phyloP scores from a whole-genome alignment of 2,888 invertebrate genomes.

The Aphidoletes aphidimyza region DNA sequence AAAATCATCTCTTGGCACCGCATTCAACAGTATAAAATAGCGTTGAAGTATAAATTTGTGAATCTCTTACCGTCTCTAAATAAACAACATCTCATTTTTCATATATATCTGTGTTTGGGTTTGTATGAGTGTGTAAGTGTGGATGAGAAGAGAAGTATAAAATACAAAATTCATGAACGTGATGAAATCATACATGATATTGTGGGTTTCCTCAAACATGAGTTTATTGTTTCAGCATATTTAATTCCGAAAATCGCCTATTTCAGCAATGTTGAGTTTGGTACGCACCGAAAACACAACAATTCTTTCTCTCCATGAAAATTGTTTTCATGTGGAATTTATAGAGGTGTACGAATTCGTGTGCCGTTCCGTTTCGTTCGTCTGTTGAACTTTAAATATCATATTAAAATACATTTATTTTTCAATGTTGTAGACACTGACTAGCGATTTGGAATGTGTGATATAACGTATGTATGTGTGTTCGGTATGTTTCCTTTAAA shows the following conservation, averaged over 20 bases:
- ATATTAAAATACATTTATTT: slow-evolving; percentile 40
- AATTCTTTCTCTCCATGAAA: not conserved
- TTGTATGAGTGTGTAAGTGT: too few relatives aligned
- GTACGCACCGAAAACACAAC: not conserved
- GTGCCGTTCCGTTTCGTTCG: not conserved
- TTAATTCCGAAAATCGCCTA: slow-evolving; percentile 29
- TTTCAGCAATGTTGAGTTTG: not conserved
- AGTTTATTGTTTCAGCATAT: not conserved
- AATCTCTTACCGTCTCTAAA: slow-evolving; percentile 16
- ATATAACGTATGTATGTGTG: too few relatives aligned
- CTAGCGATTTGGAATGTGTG: not conserved
- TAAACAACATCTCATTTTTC: slow-evolving; percentile 46
- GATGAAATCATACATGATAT: slow-evolving; percentile 48
- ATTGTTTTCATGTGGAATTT: not conserved
- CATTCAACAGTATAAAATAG: not conserved
- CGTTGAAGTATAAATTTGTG: too few relatives aligned
- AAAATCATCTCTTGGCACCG: not conserved
- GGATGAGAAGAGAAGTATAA: too few relatives aligned
- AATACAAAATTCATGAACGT: slow-evolving; percentile 50
- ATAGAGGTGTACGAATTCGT: not conserved
- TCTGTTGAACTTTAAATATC: slow-evolving; percentile 52
- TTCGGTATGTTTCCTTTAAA: slow-evolving; percentile 47
- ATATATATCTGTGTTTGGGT: slow-evolving; percentile 7
- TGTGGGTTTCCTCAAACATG: not conserved
- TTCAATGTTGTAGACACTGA: not conserved